Base-by-base conservation (phyloP, 2,113 vertebrate genomes). In the Carettochelys insculpta region DNA sequence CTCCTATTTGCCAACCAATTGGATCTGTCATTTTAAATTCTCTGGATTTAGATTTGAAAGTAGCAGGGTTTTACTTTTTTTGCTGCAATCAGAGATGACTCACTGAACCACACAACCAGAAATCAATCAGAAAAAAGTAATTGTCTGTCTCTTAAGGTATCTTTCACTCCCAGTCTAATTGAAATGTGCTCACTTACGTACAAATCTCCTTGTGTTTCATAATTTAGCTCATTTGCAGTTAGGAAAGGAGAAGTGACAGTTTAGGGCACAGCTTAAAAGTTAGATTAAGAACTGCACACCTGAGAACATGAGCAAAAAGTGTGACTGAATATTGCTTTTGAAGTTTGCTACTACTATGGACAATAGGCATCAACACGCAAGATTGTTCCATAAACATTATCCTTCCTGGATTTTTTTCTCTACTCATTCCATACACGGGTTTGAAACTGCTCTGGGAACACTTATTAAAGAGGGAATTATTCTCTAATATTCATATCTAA, bases 141-240 rank as follows among this genome's bases (percentile, higher is more conserved):
- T 6, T 29, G 31, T 20, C 41, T 29, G 56, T 92, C 53, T 8
- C 77, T 50, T 29, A 51, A 0, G 0, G 13, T 82, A 87, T 24
- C 13, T 83, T 80, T 82, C 81, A n/a, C 86, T 80, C 43, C 25
- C 53, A 48, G 86, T 91, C 88, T 80, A 90, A 94, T 52, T 51
- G 65, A 91, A 95, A 85, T 77, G 47, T 4, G 24, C 11, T 90
- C 73, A 61, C 56, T 48, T 85, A 82, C 41, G 31, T 38, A 13
- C 31, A 81, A 85, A 81, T 52, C 10, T 82, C 5, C 14, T 92
- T 6, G 52, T 48, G n/a, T 86, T 91, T 90, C 41, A 82, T 83
- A 12, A 87, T 77, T 61, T 20, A 76, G 25, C 50, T 88, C 52
- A 75, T 1, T 5, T 54, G 83, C 76, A 76, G 2, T 47, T 86